Conservation (phyloP, 2,888 invertebrate genomes). For the Trachelus iudaicus region DNA sequence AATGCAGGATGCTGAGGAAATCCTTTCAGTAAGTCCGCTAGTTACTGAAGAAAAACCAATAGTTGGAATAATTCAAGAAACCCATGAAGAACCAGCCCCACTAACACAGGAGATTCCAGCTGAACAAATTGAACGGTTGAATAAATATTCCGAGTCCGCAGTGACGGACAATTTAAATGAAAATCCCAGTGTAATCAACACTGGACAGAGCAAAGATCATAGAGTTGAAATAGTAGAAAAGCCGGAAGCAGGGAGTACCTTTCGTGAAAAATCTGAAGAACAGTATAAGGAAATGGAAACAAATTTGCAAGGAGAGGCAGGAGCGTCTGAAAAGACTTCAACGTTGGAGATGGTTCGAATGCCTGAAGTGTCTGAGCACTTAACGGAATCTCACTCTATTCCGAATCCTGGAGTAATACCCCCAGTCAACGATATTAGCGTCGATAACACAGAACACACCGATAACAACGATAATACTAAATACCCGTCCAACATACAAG, state of each 20-base stretch:
- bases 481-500: background rate
- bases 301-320: slow-evolving; percentile 6
- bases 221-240: background rate
- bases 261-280: slow-evolving; percentile 3
- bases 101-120: background rate
- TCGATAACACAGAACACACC: background rate
- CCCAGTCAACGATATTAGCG: background rate
- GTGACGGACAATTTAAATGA: background rate
- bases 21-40: background rate
- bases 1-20: background rate
- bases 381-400: background rate
- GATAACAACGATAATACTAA: background rate
- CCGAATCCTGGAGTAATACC: background rate
- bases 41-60: background rate
- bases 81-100: background rate
- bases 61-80: background rate
- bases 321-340: slow-evolving; percentile 1
- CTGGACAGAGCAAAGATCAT: background rate
- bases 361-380: background rate
- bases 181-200: background rate
- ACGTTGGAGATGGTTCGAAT: slow-evolving; percentile 7
- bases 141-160: background rate
- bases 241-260: background rate
- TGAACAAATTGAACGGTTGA: background rate
- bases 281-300: slow-evolving; percentile 6